These are phyloP conservation scores for Aulostomus chinensis DNA, from an alignment of 2,797 vertebrate species.

Conservation along the genomic window DNA sequence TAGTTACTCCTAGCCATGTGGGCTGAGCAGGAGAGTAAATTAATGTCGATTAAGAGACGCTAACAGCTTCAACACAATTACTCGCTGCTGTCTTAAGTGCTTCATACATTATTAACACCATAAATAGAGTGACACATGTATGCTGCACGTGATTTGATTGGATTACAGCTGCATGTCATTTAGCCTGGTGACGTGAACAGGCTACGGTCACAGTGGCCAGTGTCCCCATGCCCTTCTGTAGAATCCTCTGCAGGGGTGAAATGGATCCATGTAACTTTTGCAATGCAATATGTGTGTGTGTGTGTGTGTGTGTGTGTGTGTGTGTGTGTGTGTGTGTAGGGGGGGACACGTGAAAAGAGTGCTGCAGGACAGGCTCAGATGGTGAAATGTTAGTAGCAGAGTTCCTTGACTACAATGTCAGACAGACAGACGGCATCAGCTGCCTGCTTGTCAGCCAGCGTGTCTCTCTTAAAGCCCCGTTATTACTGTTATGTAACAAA, in stretches of 20 bases:
- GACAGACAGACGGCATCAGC: conserved; percentile 35
- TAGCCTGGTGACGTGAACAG: conserved; percentile 14
- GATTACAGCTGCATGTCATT: conserved; percentile 22
- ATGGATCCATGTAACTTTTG: conserved; percentile 36
- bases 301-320: not conserved
- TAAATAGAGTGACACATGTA: conserved; percentile 15
- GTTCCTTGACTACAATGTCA: conserved; percentile 8
- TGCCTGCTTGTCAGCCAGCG: conserved; percentile 13
- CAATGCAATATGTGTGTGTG: conserved; percentile 18
- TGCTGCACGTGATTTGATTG: not conserved
- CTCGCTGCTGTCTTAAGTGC: conserved; percentile 1
- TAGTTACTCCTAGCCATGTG: not conserved
- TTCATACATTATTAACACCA: conserved; percentile 26
- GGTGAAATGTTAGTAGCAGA: conserved; percentile 37
- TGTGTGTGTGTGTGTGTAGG: not conserved
- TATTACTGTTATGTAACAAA: conserved; percentile 12
- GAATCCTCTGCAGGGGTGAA: conserved; percentile 37
- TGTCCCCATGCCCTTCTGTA: conserved; percentile 1
- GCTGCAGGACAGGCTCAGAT: conserved; percentile 11
- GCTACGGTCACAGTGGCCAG: conserved; percentile 19
- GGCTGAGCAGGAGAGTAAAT: conserved; percentile 28
- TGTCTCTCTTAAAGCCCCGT: conserved; percentile 6
- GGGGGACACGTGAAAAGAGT: conserved; percentile 14
- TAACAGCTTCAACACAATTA: conserved; percentile 22
- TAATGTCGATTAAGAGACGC: conserved; percentile 36